Evolutionary conservation across 2,888 invertebrate genomes (phyloP).

Genomic region (Stenotaenia linearis): DNA sequence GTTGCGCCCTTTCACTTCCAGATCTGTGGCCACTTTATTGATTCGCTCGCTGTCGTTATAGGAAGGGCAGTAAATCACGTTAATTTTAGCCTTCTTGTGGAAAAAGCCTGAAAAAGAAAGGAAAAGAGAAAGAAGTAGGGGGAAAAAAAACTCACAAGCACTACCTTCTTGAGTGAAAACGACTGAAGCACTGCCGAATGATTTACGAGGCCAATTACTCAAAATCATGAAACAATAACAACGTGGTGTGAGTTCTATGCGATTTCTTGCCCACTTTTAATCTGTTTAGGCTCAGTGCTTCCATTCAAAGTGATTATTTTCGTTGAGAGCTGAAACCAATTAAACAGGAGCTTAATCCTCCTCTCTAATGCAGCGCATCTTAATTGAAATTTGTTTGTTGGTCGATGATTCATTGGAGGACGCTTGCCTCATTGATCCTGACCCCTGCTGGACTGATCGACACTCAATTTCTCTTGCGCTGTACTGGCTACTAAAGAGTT

Average conservation of each 20-base stretch:
- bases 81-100: constrained; percentile 33
- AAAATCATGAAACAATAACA: constrained; percentile 34
- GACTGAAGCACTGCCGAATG: constrained; percentile 32
- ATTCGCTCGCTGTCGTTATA: constrained; percentile 30
- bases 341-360: constrained; percentile 15
- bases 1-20: constrained; percentile 30
- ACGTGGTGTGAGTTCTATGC: constrained; percentile 24
- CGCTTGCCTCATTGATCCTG: constrained; percentile 17
- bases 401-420: constrained; percentile 11
- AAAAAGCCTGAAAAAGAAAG: constrained; percentile 27
- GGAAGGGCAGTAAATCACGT: constrained; percentile 32
- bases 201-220: constrained; percentile 32
- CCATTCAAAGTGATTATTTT: constrained; percentile 28
- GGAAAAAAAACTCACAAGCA: constrained; percentile 11
- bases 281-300: constrained; percentile 31
- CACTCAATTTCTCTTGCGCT: constrained; percentile 16
- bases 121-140: constrained; percentile 14
- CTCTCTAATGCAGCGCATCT: background rate
- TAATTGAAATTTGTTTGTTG: constrained; percentile 33
- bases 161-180: constrained; percentile 33
- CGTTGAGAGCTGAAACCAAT: constrained; percentile 16
- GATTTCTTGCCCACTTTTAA: constrained; percentile 26
- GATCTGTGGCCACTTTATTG: constrained; percentile 32
- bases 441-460: constrained; percentile 26
- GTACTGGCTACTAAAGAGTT: constrained; percentile 16